A percentile compares a stretch with the other conserved stretches of the same genome.
These are phyloP conservation scores for Busseola fusca DNA, from an alignment of 2,888 invertebrate genomes.

Conservation along the genomic window DNA sequence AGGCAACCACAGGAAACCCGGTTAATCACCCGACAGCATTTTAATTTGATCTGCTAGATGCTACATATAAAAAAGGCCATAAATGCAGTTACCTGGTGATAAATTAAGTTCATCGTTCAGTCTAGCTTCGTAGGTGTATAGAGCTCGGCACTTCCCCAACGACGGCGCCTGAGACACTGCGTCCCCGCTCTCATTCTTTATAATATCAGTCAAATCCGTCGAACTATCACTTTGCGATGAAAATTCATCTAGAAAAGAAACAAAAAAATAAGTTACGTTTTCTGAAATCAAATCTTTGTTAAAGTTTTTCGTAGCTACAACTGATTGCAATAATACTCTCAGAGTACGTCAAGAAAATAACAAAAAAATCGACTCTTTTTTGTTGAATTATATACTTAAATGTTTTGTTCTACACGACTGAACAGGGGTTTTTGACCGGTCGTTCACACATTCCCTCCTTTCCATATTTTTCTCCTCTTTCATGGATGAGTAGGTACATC, in stretches of 20 bases:
- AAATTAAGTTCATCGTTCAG: conserved; percentile 95
- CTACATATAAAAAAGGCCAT: not conserved
- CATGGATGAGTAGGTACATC: not conserved
- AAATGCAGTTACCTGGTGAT: conserved; percentile 87
- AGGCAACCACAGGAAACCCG: not conserved
- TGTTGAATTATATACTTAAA: not conserved
- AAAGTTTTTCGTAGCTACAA: not conserved
- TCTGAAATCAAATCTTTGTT: too few species aligned
- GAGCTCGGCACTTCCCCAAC: conserved; percentile 94
- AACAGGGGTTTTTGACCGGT: conserved; percentile 18
- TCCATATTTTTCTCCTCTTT: not conserved
- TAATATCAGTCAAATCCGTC: conserved; percentile 83
- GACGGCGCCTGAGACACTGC: conserved; percentile 67
- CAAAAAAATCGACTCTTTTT: not conserved
- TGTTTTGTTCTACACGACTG: conserved; percentile 21
- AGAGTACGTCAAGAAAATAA: not conserved
- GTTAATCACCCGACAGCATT: not conserved
- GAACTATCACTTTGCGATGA: conserved; percentile 93
- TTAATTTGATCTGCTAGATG: not conserved
- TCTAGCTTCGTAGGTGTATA: conserved; percentile 96
- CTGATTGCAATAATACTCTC: not conserved
- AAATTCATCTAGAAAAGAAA: conserved; percentile 91
- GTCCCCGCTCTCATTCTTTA: conserved; percentile 86
- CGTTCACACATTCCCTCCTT: conserved; percentile 3
- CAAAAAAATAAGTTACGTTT: too few species aligned